phyloP scores from a whole-genome alignment of 2,797 vertebrate species.

The Odontamblyopus lacepedii region DNA sequence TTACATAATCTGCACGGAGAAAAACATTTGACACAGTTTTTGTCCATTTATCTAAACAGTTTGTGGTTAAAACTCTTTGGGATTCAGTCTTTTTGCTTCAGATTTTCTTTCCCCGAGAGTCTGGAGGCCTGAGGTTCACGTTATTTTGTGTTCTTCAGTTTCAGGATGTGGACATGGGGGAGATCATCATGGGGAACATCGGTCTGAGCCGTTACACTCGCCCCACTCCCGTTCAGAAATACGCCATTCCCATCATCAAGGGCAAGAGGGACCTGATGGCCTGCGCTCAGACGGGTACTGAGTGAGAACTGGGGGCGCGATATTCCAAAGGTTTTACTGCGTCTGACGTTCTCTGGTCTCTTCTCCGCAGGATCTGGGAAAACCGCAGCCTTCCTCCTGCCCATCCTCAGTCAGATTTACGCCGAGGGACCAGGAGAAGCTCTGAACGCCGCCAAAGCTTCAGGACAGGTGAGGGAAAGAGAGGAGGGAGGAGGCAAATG shows the following conservation, averaged over 20 bases:
- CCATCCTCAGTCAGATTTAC: slow-evolving; percentile 95
- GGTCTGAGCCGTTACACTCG: slow-evolving; percentile 90
- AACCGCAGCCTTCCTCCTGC: slow-evolving; percentile 93
- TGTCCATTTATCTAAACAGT: too few relatives aligned
- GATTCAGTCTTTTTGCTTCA: too few relatives aligned
- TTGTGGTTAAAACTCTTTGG: too few relatives aligned
- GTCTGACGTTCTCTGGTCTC: slow-evolving; percentile 7
- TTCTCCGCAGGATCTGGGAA: slow-evolving; percentile 88
- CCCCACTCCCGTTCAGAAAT: slow-evolving; percentile 97
- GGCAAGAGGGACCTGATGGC: slow-evolving; percentile 97
- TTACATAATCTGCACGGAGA: too few relatives aligned
- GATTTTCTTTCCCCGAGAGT: too few relatives aligned
- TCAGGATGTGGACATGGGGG: slow-evolving; percentile 94
- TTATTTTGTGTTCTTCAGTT: slow-evolving; percentile 77
- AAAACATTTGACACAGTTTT: too few relatives aligned
- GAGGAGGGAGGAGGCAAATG: background rate
- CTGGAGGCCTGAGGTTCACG: too few relatives aligned
- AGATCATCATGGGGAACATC: slow-evolving; percentile 96
- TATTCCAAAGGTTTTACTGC: too few relatives aligned
- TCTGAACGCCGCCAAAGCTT: slow-evolving; percentile 86
- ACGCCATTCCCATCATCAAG: slow-evolving; percentile 96
- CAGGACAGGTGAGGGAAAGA: slow-evolving; percentile 63
- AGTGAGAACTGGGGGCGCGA: too few relatives aligned
- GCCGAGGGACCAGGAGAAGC: slow-evolving; percentile 92
- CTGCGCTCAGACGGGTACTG: slow-evolving; percentile 92